Base-by-base conservation (phyloP, 2,797 vertebrate species). In the Arrhamphus sclerolepis region DNA sequence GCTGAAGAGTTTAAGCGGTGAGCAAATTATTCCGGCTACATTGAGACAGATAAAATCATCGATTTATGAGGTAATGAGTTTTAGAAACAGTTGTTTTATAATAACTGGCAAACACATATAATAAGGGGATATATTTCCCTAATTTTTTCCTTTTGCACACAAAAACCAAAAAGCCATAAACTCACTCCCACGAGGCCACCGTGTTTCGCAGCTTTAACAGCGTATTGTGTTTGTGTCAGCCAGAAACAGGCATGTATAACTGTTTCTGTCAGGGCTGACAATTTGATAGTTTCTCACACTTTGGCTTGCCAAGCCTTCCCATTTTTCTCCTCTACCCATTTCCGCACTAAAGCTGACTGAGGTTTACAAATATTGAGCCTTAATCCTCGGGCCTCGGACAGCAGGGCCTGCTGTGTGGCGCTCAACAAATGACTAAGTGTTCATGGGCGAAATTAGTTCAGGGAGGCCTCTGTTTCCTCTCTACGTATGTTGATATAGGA, bases 251-350 rank as follows among this genome's bases (percentile, higher is more conserved):
- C 68, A 81, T 91, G 84, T 85, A 81, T 87, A 90, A 88, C 89
- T 80, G 85, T 88, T 90, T 90, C 81, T 92, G 90, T 91, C 89
- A 89, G 88, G 89, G 88, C 82, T 72, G 83, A 91, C 86, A 91
- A 91, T 92, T 89, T 92, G 87, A 91, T 91, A 83, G 87, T 83
- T 92, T 91, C 89, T 91, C 87, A 90, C 89, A 92, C 90, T 90
- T 88, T 24, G 57, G 56, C 84, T 80, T 90, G 85, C 89, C 90
- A 91, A 91, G 84, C 78, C 78, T 88, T 89, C 86, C 79, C 81
- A 75, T 87, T 89, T 89, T 81, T 84, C 77, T 82, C 79, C 60
- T 75, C 73, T 89, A 74, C 72, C 82, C 77, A 77, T 88, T 91
- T 89, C 82, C 78, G 65, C 80, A 75, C 78, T 76, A 73, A 80